Evolutionary conservation across 2,888 invertebrate genomes (phyloP), one percentile per base, ranked within the genome.

Genomic region (Mythimna albipuncta): DNA sequence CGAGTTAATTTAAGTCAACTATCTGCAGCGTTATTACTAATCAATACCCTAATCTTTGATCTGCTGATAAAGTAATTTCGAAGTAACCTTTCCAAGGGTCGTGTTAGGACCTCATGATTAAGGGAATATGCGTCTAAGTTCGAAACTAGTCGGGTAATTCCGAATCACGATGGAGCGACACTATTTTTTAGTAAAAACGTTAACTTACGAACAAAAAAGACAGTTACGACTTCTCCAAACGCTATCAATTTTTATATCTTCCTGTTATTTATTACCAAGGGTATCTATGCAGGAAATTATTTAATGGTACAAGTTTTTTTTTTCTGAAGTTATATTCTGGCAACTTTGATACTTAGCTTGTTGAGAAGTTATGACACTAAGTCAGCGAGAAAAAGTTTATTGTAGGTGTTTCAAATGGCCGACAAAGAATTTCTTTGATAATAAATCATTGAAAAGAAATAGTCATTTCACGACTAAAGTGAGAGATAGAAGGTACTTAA

Each of bases 291-390:
- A 32, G 32, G 47, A 72, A 66, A 77, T 78, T 63, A 65, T 78
- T 72, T 77, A 72, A 76, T 72, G 66, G 65, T 47, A 47, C 16
- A 78, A 78, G 55, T 78, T 76, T 72, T 52, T 47, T 72, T 55
- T 52, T 62, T 57, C 52, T 13, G 44, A 52, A 78, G 78, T 72
- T 72, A 72, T 65, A n/a, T 50, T 21, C 55, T 7, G 19, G 74
- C 0, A 68, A 74, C 59, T 77, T 79, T 61, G 44, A 21, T 68
- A 68, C 63, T 67, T 66, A 63, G 59, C 58, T 61, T 68, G 64
- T 79, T 57, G 68, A 57, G 64, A 78, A 79, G 68, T 79, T 64
- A 54, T 52, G 74, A 57, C 32, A 64, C 55, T 79, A 35, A 79
- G 19, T 68, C 52, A 50, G 44, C 9, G 59, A 55, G 64, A 64